Evolutionary conservation across 2,888 invertebrate genomes (phyloP).

Genomic region (Metellina segmentata): DNA sequence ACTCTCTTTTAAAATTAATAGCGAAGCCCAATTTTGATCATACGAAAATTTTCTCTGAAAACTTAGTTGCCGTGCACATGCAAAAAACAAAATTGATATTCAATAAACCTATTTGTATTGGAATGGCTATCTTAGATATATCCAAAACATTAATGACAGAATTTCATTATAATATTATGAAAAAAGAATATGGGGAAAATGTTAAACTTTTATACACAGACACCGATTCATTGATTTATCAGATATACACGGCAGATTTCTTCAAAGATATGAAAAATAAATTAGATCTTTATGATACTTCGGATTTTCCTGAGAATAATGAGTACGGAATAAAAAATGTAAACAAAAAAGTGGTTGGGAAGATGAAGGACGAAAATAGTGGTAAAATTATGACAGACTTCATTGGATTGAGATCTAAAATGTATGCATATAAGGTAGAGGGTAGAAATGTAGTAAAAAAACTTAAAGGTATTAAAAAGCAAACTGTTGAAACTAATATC

Average conservation of each 20-base stretch:
- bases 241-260: slow-evolving; percentile 57
- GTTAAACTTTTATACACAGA: slow-evolving; percentile 79
- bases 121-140: slow-evolving; percentile 78
- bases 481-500: too few species aligned
- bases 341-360: too few species aligned
- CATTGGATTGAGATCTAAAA: too few species aligned
- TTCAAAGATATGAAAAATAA: too few species aligned
- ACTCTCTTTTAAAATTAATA: slow-evolving; percentile 30
- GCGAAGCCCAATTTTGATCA: slow-evolving; percentile 64
- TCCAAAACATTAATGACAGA: slow-evolving; percentile 79
- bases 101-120: slow-evolving; percentile 78
- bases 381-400: too few species aligned
- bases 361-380: too few species aligned
- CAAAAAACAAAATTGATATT: slow-evolving; percentile 69
- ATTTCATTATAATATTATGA: slow-evolving; percentile 77
- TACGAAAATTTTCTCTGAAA: slow-evolving; percentile 29
- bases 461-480: too few species aligned
- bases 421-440: too few species aligned
- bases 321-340: too few species aligned
- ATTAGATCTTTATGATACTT: too few species aligned
- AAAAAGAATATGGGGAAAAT: slow-evolving; percentile 77
- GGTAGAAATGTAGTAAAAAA: too few species aligned
- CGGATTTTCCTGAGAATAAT: too few species aligned
- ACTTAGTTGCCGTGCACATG: slow-evolving; percentile 46
- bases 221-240: slow-evolving; percentile 79